A percentile compares a stretch with the other conserved stretches of the same genome.
Evolutionary conservation across 2,113 vertebrate species (phyloP).

Genomic region (Carollia perspicillata): DNA sequence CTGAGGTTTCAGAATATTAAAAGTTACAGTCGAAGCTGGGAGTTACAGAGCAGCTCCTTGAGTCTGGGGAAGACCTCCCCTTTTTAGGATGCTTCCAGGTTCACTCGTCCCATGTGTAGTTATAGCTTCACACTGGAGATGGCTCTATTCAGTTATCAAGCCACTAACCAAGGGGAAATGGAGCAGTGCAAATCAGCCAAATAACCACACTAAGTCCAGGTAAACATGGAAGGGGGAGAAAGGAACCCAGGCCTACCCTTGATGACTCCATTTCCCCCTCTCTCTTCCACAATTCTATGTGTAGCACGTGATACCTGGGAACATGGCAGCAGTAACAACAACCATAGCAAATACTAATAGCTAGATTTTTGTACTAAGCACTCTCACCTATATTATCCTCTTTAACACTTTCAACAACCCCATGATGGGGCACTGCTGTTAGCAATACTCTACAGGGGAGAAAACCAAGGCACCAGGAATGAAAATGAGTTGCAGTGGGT

Average conservation of each 20-base stretch:
- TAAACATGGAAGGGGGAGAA: background rate
- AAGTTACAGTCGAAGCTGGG: too few species aligned
- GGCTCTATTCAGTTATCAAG: background rate
- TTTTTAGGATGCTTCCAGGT: background rate
- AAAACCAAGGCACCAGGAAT: background rate
- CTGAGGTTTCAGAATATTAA: background rate
- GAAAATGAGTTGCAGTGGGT: accelerated
- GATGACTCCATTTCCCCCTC: background rate
- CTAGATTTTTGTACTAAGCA: background rate
- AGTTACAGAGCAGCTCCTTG: accelerated
- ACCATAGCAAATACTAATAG: accelerated
- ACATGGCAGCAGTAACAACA: accelerated
- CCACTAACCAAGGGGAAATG: background rate
- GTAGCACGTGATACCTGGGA: accelerated
- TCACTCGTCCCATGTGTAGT: accelerated
- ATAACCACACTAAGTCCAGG: accelerated
- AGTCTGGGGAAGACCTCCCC: too few species aligned
- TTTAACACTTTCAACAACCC: background rate
- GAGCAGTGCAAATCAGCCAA: background rate
- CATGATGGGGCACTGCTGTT: accelerated
- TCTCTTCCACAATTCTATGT: accelerated
- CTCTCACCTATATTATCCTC: background rate
- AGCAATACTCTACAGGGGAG: too few species aligned
- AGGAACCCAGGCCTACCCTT: background rate
- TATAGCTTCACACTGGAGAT: background rate